phyloP scores from a whole-genome alignment of 2,888 invertebrate species.

The Cheiracanthium punctorium region DNA sequence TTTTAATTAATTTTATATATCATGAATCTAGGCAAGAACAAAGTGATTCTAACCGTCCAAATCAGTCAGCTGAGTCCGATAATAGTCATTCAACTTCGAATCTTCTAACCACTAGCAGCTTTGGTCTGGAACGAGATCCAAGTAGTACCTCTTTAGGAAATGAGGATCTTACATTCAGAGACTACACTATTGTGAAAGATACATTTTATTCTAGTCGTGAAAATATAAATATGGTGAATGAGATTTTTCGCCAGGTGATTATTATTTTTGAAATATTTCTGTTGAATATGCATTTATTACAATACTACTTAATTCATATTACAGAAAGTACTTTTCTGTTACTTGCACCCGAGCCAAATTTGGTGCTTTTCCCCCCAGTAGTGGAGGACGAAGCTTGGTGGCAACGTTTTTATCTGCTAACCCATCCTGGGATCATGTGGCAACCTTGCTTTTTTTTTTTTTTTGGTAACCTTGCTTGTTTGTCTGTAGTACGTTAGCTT shows the following conservation, averaged over 20 bases:
- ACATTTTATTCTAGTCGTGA: conserved; percentile 91
- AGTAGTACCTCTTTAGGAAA: conserved; percentile 56
- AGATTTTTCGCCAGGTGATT: conserved; percentile 87
- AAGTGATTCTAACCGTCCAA: conserved; percentile 65
- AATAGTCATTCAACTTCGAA: conserved; percentile 35
- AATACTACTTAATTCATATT: too few species aligned
- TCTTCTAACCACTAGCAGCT: conserved; percentile 43
- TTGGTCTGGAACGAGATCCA: conserved; percentile 50
- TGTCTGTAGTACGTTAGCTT: too few species aligned
- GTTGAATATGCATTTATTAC: too few species aligned
- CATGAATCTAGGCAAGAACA: conserved; percentile 62
- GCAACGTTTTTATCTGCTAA: too few species aligned
- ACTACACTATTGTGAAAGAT: conserved; percentile 81
- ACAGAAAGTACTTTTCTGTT: too few species aligned
- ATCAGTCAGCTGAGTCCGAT: conserved; percentile 40
- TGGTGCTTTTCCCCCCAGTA: too few species aligned
- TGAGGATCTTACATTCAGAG: conserved; percentile 51
- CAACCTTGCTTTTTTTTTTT: too few species aligned
- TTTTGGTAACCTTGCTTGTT: too few species aligned
- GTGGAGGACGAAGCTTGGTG: too few species aligned
- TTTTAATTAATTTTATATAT: background rate
- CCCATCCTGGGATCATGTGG: too few species aligned
- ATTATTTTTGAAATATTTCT: too few species aligned
- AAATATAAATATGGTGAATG: conserved; percentile 95
- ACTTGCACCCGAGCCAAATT: too few species aligned